Conservation (phyloP, 2,797 vertebrate species). For the Oceanodroma leucorhoa region DNA sequence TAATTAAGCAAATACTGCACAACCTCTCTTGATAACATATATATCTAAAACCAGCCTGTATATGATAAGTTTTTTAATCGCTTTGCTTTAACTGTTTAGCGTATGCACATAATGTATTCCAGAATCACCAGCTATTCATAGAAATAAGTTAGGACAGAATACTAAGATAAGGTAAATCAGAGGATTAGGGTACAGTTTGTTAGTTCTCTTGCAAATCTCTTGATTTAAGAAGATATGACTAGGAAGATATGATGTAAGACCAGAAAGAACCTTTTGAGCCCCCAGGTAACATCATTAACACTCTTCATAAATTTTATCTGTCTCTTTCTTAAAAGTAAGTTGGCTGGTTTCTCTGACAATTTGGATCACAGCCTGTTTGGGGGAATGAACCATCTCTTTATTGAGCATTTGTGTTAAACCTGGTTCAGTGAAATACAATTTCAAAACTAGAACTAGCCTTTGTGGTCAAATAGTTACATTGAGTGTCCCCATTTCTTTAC, state of each 20-base stretch:
- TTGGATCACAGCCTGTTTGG: neutral
- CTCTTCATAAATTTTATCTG: neutral
- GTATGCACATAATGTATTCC: neutral
- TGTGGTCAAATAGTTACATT: neutral
- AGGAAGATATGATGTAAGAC: neutral
- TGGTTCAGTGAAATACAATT: neutral
- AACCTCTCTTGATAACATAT: constrained; percentile 46
- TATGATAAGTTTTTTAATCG: constrained; percentile 22
- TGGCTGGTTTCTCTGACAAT: neutral
- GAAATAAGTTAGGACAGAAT: neutral
- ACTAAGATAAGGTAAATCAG: neutral
- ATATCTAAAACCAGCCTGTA: constrained; percentile 40
- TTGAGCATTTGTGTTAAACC: neutral
- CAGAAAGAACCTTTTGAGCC: neutral
- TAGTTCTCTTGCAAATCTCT: neutral
- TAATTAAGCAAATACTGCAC: constrained; percentile 68
- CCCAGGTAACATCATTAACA: neutral
- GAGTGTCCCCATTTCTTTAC: neutral
- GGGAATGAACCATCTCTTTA: neutral
- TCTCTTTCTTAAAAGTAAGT: neutral
- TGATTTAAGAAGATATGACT: neutral
- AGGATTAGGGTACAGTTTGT: neutral
- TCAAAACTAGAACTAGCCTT: neutral
- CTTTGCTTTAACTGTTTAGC: constrained; percentile 43
- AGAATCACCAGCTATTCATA: neutral